These are phyloP conservation scores for Oryzias dopingdopingensis DNA, from an alignment of 2,797 vertebrate genomes.

Conservation along the genomic window DNA sequence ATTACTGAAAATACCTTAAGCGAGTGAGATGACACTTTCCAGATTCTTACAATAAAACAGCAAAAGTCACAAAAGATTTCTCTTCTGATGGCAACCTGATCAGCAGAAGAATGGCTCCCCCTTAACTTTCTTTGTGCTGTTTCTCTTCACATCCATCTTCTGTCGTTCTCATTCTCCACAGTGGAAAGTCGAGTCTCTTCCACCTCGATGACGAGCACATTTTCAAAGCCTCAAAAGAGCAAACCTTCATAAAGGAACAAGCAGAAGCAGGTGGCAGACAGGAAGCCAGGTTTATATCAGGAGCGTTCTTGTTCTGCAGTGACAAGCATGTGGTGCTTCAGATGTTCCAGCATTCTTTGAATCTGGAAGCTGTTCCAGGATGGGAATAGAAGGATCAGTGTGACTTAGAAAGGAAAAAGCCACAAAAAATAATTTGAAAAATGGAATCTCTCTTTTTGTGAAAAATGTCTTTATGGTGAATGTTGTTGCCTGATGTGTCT, in stretches of 20 bases:
- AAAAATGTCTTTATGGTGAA: constrained; percentile 33
- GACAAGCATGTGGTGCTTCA: constrained; percentile 53
- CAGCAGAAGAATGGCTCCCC: constrained; percentile 1
- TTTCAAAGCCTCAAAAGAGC: constrained; percentile 63
- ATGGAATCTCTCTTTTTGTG: constrained; percentile 33
- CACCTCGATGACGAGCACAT: constrained; percentile 48
- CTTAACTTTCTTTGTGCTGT: neutral
- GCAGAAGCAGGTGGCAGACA: constrained; percentile 48
- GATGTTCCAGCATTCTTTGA: constrained; percentile 54
- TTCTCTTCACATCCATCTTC: constrained; percentile 1
- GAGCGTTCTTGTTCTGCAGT: constrained; percentile 49
- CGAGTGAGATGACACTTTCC: neutral
- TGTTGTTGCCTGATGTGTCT: constrained; percentile 22
- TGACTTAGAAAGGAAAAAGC: constrained; percentile 47
- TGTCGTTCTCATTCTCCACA: constrained; percentile 6
- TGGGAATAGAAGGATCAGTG: constrained; percentile 52
- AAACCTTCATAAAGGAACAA: constrained; percentile 49
- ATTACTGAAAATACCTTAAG: constrained; percentile 10
- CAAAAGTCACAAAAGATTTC: neutral
- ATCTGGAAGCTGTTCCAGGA: constrained; percentile 53
- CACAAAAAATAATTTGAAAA: constrained; percentile 33
- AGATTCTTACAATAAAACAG: constrained; percentile 2
- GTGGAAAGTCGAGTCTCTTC: constrained; percentile 37
- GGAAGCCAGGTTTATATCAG: constrained; percentile 56
- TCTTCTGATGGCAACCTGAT: constrained; percentile 15